Conservation (phyloP, 2,888 invertebrate genomes). For the Dorcus hopei region DNA sequence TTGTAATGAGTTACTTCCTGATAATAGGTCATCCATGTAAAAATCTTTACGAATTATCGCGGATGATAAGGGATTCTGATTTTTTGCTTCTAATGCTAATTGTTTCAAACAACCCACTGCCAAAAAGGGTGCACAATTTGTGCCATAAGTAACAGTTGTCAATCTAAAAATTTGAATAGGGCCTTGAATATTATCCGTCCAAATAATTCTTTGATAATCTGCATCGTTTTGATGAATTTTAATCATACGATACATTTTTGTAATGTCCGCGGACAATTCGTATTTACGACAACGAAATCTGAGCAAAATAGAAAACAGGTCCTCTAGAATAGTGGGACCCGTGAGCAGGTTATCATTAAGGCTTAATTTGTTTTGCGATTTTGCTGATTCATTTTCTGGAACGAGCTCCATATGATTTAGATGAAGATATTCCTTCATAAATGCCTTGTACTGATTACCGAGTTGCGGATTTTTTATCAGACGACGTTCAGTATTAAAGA, state of each 20-base stretch:
- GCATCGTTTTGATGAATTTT: slow-evolving; percentile 16
- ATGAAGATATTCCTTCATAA: not conserved
- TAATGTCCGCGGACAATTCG: slow-evolving; percentile 26
- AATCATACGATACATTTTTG: slow-evolving; percentile 30
- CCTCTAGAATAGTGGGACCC: slow-evolving; percentile 8
- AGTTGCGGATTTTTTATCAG: not conserved
- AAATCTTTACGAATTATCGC: slow-evolving; percentile 13
- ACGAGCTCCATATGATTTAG: not conserved
- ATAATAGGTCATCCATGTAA: slow-evolving; percentile 21
- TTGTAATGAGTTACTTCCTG: slow-evolving; percentile 9
- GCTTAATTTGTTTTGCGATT: slow-evolving; percentile 2
- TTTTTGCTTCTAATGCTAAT: slow-evolving; percentile 18
- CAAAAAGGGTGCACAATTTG: slow-evolving; percentile 24
- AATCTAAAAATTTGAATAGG: slow-evolving; percentile 18
- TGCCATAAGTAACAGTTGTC: slow-evolving; percentile 27
- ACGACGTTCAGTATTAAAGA: not conserved
- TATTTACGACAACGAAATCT: not conserved
- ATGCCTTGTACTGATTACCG: not conserved
- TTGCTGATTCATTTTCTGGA: not conserved
- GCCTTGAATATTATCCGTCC: slow-evolving; percentile 13
- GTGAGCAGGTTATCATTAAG: slow-evolving; percentile 4
- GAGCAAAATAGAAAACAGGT: slow-evolving; percentile 3
- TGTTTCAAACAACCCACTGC: slow-evolving; percentile 25
- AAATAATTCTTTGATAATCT: slow-evolving; percentile 25
- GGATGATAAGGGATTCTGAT: slow-evolving; percentile 19